Conservation (phyloP, 2,888 invertebrate genomes). For the Antitype chi region DNA sequence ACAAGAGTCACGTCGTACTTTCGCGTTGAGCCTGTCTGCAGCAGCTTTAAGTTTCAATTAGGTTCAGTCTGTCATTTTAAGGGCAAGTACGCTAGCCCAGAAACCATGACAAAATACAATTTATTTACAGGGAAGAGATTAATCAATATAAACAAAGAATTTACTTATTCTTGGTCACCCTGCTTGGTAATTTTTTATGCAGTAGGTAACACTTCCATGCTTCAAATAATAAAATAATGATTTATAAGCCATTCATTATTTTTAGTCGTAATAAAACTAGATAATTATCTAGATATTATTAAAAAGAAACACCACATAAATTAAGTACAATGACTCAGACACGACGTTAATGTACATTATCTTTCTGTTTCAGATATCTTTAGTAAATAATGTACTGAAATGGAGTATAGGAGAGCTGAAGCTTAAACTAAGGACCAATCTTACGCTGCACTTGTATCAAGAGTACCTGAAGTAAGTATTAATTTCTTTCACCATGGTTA, state of each 20-base stretch:
- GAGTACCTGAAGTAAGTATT: constrained; percentile 96
- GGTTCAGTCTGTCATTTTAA: not conserved
- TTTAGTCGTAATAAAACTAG: not conserved
- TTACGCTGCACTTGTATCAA: constrained; percentile 96
- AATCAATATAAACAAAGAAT: too few species aligned
- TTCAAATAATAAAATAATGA: not conserved
- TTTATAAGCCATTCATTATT: constrained; percentile 17
- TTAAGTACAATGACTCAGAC: not conserved
- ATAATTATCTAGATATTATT: constrained; percentile 15
- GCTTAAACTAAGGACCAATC: constrained; percentile 96
- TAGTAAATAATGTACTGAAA: constrained; percentile 98
- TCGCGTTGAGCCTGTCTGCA: too few species aligned
- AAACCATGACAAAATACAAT: not conserved
- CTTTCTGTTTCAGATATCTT: constrained; percentile 93
- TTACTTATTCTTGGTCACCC: not conserved
- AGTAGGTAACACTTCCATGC: not conserved
- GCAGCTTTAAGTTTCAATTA: not conserved
- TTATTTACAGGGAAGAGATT: not conserved
- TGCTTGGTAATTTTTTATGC: not conserved
- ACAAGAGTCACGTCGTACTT: too few species aligned
- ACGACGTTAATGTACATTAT: not conserved
- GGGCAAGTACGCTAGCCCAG: not conserved
- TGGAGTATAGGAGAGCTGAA: constrained; percentile 98
- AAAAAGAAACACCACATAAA: not conserved
- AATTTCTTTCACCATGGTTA: not conserved